A percentile compares a stretch with the other conserved stretches of the same genome.
These are phyloP conservation scores for Cyanoderma ruficeps DNA, from an alignment of 2,113 vertebrate species.

Conservation along the genomic window DNA sequence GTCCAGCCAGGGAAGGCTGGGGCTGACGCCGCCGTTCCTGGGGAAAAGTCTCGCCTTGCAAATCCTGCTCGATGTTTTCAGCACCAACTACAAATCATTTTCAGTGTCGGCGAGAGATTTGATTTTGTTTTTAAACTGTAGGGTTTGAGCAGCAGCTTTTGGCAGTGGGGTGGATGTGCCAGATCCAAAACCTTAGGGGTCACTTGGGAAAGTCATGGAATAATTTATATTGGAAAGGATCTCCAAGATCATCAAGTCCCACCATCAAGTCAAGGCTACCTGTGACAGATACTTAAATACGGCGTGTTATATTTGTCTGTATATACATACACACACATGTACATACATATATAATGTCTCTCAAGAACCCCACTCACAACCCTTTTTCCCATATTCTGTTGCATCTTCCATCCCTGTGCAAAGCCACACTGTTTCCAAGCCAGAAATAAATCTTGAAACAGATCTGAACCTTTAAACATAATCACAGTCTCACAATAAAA, in stretches of 20 bases:
- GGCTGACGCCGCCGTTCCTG: rapidly evolving
- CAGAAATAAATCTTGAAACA: not conserved
- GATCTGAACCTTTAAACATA: not conserved
- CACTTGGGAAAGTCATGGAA: not conserved
- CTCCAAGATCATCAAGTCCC: not conserved
- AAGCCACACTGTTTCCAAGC: not conserved
- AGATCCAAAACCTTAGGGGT: not conserved
- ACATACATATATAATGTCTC: not conserved
- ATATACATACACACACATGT: rapidly evolving
- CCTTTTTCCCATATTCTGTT: not conserved
- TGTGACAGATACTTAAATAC: not conserved
- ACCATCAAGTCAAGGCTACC: not conserved
- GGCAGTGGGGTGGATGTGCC: not conserved
- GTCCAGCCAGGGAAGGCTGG: not conserved
- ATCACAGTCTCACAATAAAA: not conserved
- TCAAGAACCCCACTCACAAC: not conserved
- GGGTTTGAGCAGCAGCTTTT: not conserved
- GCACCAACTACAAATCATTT: rapidly evolving
- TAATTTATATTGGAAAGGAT: not conserved
- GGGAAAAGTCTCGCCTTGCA: not conserved
- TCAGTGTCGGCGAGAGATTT: rapidly evolving
- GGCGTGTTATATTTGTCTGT: not conserved
- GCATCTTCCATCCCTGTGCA: not conserved
- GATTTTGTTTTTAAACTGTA: rapidly evolving
- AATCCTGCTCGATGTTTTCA: rapidly evolving